phyloP scores from a whole-genome alignment of 2,888 invertebrate genomes.

The Apamea crenata region DNA sequence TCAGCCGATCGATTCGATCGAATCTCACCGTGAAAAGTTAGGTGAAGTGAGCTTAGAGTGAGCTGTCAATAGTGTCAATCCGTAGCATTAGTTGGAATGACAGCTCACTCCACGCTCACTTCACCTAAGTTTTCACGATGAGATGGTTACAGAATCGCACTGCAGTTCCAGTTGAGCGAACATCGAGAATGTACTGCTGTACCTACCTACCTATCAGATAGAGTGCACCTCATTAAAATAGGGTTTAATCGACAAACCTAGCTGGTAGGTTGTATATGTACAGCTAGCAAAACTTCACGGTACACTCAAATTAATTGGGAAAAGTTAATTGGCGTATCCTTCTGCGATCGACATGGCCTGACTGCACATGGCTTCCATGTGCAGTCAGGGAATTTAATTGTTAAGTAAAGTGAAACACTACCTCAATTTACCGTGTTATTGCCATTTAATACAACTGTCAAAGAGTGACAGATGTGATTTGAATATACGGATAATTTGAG shows the following conservation, averaged over 20 bases:
- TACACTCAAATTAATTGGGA: conserved; percentile 44
- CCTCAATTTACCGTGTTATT: too few relatives aligned
- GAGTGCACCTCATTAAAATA: conserved; percentile 18
- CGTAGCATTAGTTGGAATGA: too few relatives aligned
- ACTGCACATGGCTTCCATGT: background rate
- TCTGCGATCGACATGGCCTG: conserved; percentile 28
- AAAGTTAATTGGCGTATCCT: conserved; percentile 41
- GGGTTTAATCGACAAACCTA: background rate
- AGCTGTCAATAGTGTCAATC: too few relatives aligned
- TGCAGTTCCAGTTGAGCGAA: background rate
- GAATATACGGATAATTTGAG: too few relatives aligned
- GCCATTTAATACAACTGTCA: too few relatives aligned
- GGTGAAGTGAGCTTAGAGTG: too few relatives aligned
- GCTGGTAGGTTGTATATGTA: background rate
- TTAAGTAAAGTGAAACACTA: background rate
- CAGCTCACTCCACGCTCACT: too few relatives aligned
- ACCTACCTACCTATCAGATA: background rate
- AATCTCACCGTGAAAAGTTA: too few relatives aligned
- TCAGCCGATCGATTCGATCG: too few relatives aligned
- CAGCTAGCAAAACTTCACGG: conserved; percentile 2
- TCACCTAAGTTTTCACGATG: too few relatives aligned
- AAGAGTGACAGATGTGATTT: too few relatives aligned
- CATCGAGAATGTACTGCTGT: background rate
- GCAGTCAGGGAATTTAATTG: background rate
- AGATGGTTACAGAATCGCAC: too few relatives aligned